These are phyloP conservation scores for Avahi laniger DNA, from an alignment of 2,797 vertebrate species.

Conservation along the genomic window DNA sequence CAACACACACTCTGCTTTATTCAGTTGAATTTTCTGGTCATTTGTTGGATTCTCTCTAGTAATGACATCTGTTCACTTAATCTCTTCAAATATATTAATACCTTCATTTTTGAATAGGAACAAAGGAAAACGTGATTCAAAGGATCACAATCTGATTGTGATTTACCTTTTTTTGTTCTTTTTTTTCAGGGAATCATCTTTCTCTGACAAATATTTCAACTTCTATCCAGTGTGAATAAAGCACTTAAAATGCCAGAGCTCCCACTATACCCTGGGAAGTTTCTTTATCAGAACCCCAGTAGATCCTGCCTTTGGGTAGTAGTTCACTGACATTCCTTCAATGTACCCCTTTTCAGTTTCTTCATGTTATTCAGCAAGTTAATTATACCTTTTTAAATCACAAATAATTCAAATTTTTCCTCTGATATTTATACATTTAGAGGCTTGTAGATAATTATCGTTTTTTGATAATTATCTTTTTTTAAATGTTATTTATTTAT, in stretches of 20 bases:
- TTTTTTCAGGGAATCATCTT: not conserved
- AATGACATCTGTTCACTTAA: not conserved
- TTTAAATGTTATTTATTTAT: too few relatives aligned
- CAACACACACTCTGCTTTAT: not conserved
- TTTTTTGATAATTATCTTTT: not conserved
- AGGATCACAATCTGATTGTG: not conserved
- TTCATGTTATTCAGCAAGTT: not conserved
- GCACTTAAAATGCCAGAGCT: not conserved
- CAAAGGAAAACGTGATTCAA: not conserved
- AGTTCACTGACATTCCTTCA: not conserved
- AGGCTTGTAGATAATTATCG: not conserved
- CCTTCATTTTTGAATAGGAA: slow-evolving; percentile 18
- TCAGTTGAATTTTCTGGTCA: not conserved
- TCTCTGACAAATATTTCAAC: not conserved
- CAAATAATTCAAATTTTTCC: not conserved
- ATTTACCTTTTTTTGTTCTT: not conserved
- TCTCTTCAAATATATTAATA: not conserved
- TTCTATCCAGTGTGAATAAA: not conserved
- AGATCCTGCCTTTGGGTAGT: not conserved
- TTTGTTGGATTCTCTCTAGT: not conserved
- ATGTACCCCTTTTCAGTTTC: not conserved
- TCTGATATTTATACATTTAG: not conserved
- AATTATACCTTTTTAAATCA: not conserved
- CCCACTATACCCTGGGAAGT: not conserved
- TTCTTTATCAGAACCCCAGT: not conserved